Conservation (phyloP, 2,797 vertebrate genomes). For the Anisognathus igniventris region DNA sequence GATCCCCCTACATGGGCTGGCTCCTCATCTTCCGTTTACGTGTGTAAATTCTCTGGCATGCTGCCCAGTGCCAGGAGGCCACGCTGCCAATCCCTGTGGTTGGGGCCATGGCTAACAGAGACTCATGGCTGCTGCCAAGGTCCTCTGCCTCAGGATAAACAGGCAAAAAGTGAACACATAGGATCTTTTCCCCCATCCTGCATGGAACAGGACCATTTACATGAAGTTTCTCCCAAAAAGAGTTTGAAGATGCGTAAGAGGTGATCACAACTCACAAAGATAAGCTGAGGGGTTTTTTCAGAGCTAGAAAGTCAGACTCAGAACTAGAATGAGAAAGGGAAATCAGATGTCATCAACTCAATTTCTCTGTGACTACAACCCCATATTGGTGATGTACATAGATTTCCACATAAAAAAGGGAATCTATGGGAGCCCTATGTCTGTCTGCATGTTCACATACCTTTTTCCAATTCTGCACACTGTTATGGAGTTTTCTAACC, state of each 20-base stretch:
- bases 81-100: neutral
- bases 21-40: rapidly evolving
- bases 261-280: neutral
- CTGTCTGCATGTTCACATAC: neutral
- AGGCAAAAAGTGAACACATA: rapidly evolving
- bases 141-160: neutral
- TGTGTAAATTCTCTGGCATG: neutral
- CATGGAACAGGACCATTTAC: neutral
- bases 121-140: neutral
- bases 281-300: neutral
- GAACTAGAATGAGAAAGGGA: neutral
- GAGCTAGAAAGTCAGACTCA: neutral
- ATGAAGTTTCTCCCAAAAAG: neutral
- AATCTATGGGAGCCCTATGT: neutral
- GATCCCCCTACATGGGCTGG: rapidly evolving
- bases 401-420: neutral
- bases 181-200: no score
- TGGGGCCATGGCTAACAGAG: neutral
- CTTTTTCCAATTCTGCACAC: neutral
- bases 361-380: neutral
- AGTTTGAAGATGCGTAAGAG: neutral
- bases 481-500: neutral
- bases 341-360: neutral
- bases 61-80: neutral
- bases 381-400: neutral